A percentile compares a stretch with the other conserved stretches of the same genome.
These are phyloP conservation scores for Oceanodroma leucorhoa DNA, from an alignment of 2,797 vertebrate genomes.

Conservation along the genomic window DNA sequence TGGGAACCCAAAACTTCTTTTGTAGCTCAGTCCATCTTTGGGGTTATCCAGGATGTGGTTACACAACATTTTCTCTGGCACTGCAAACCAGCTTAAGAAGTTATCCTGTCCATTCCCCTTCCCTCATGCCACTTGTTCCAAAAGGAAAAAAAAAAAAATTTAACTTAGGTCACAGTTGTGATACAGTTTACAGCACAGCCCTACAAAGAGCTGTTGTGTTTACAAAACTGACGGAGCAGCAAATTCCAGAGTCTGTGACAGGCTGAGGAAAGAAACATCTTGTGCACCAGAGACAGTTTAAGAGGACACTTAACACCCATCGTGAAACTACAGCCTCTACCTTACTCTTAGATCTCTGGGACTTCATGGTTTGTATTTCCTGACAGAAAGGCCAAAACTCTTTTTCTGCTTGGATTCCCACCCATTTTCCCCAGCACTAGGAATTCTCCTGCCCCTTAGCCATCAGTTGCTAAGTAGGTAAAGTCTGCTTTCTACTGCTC, in stretches of 20 bases:
- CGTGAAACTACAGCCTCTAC: neutral
- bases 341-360: neutral
- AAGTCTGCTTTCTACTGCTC: neutral
- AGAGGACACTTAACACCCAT: neutral
- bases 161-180: neutral
- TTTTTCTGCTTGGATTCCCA: neutral
- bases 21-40: neutral
- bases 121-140: neutral
- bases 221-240: neutral
- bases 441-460: neutral
- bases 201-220: neutral
- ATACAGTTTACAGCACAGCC: neutral
- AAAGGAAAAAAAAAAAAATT: neutral
- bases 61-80: neutral
- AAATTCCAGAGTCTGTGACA: neutral
- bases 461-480: neutral
- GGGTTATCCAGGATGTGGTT: slow-evolving; percentile 11
- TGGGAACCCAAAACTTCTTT: slow-evolving; percentile 19
- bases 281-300: neutral
- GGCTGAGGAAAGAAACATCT: neutral
- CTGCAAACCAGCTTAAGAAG: neutral
- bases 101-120: neutral
- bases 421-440: neutral
- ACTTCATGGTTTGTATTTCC: neutral
- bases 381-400: neutral